These are phyloP conservation scores for Boloria euphrosyne DNA, from an alignment of 2,888 invertebrate species.

Conservation along the genomic window DNA sequence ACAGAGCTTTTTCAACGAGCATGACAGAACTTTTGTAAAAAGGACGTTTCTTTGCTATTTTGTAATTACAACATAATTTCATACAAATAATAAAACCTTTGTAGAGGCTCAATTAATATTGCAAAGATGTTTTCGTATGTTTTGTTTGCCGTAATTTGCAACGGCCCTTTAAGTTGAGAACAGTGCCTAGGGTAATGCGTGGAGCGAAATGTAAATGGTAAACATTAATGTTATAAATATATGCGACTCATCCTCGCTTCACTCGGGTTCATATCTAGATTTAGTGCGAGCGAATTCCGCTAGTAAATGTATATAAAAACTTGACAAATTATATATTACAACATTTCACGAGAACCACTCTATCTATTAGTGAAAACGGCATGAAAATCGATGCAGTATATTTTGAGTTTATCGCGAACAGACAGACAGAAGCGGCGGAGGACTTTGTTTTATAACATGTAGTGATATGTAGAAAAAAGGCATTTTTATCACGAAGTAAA, in stretches of 20 bases:
- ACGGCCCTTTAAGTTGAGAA: constrained; percentile 34
- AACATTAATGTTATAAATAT: constrained; percentile 32
- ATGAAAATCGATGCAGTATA: no score
- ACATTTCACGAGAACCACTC: no score
- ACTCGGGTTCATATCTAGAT: no score
- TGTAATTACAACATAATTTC: constrained; percentile 33
- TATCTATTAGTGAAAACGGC: no score
- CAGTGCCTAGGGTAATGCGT: constrained; percentile 30
- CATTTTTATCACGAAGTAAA: constrained; percentile 5
- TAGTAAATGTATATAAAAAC: no score
- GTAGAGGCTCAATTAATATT: constrained; percentile 30
- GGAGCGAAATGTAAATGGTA: constrained; percentile 33
- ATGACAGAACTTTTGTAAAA: constrained; percentile 28
- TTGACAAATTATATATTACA: no score
- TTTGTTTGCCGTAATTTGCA: constrained; percentile 35
- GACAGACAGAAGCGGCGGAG: no score
- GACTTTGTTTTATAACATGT: no score
- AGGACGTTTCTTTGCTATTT: constrained; percentile 25
- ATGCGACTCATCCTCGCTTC: no score
- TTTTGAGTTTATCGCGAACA: no score
- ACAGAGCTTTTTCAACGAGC: constrained; percentile 15
- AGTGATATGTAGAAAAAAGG: constrained; percentile 19
- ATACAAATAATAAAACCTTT: constrained; percentile 35
- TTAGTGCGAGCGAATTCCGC: no score
- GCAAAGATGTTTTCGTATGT: constrained; percentile 29